Base-by-base conservation (phyloP, 2,113 vertebrate genomes). In the Peromyscus maniculatus region DNA sequence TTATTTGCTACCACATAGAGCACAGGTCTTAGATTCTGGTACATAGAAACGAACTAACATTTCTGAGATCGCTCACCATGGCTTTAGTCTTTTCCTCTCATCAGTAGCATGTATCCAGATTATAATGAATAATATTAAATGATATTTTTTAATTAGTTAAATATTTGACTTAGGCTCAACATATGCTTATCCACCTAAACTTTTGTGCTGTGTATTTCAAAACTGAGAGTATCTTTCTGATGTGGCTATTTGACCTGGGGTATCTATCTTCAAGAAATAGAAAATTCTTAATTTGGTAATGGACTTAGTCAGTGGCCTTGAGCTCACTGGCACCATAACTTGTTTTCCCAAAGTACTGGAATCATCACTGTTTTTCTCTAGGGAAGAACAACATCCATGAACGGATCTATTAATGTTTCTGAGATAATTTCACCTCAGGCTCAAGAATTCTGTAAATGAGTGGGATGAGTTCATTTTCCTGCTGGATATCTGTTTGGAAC, bases 401-500 rank as follows among this genome's bases (percentile, higher is more conserved):
- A 91, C 15, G 19, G 7, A 62, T 75, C 49, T 87, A 71, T 94
- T 95, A 93, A 94, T 94, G 87, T 94, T 72, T 93, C 78, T 87
- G 43, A 95, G 77, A 96, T 49, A 96, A 89, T 95, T 96, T 96
- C n/a, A 96, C 62, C 77, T 97, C 78, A 95, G 95, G 64, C 59
- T 80, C 92, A 97, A 83, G 87, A 98, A 89, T 94, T 93, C 93
- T 91, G 57, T 26, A 97, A 93, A 77, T 93, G 84, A 96, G 91
- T n/a, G 75, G 92, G 75, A 55, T 91, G 91, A 95, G 24, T 84
- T 79, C 49, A 87, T 95, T 96, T 94, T 96, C 43, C 89, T 97
- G 92, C 72, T 83, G 8, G 79, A 90, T 98, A 97, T 98, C 89
- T 82, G 75, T 96, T 86, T 96, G 72, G 96, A 96, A 96, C 10